Evolutionary conservation across 2,888 invertebrate species (phyloP).

Genomic region (Cephalotes varians): DNA sequence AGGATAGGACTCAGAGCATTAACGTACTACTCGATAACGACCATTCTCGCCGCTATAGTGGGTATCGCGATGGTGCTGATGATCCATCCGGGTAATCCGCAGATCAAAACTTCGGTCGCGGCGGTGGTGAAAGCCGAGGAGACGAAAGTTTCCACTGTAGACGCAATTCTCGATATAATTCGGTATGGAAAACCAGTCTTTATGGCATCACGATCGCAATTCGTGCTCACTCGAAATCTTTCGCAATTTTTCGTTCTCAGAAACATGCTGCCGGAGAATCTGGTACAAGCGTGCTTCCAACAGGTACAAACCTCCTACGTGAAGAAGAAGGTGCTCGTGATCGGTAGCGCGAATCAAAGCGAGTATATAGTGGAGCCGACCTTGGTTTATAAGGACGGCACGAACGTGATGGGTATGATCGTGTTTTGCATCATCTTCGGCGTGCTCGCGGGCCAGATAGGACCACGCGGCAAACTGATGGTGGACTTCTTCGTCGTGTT

Average conservation of each 20-base stretch:
- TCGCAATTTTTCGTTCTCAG: slow-evolving; percentile 79
- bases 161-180: slow-evolving; percentile 88
- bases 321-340: slow-evolving; percentile 77
- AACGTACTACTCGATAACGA: slow-evolving; percentile 89
- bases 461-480: slow-evolving; percentile 87
- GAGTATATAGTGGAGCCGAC: slow-evolving; percentile 78
- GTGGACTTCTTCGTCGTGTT: slow-evolving; percentile 88
- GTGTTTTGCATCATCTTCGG: slow-evolving; percentile 89
- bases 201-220: neutral
- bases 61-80: slow-evolving; percentile 89
- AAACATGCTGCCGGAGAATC: slow-evolving; percentile 89
- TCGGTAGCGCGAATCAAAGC: slow-evolving; percentile 75
- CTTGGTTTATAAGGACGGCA: slow-evolving; percentile 87
- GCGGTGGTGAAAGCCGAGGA: slow-evolving; percentile 71
- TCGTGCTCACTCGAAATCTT: neutral
- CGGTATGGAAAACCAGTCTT: slow-evolving; percentile 82
- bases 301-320: slow-evolving; percentile 87
- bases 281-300: slow-evolving; percentile 88
- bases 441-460: slow-evolving; percentile 87
- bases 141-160: slow-evolving; percentile 86
- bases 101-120: slow-evolving; percentile 81
- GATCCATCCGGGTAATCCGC: slow-evolving; percentile 89
- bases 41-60: slow-evolving; percentile 88
- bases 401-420: slow-evolving; percentile 89
- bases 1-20: slow-evolving; percentile 89